These are phyloP conservation scores for Heliopora coerulea DNA, from an alignment of 92 coral and sea anemone species.

Conservation along the genomic window DNA sequence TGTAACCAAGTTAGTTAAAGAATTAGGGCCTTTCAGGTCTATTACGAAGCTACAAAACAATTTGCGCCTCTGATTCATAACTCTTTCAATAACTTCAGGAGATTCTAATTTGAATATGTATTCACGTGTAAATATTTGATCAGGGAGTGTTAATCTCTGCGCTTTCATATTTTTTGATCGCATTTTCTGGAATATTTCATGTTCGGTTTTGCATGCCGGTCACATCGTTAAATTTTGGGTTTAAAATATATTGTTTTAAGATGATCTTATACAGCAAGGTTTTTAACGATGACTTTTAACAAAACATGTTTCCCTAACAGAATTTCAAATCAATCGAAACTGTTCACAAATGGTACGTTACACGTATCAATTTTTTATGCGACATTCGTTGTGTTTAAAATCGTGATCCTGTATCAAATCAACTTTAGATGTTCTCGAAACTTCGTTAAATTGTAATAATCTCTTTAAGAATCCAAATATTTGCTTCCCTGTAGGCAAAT, in stretches of 20 bases:
- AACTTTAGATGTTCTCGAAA: too few relatives aligned
- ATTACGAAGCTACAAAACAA: neutral
- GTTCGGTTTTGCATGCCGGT: too few relatives aligned
- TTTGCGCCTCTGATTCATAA: neutral
- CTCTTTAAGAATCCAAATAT: slow-evolving; percentile 18
- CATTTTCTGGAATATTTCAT: too few relatives aligned
- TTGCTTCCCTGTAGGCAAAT: slow-evolving; percentile 23
- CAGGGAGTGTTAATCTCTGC: neutral
- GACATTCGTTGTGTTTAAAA: too few relatives aligned
- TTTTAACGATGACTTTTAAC: too few relatives aligned
- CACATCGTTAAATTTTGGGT: too few relatives aligned
- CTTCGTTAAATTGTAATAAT: slow-evolving; percentile 22
- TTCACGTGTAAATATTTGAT: neutral
- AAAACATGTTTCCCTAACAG: too few relatives aligned
- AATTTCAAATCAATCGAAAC: too few relatives aligned
- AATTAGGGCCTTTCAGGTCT: neutral
- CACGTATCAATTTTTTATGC: neutral
- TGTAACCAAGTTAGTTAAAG: neutral
- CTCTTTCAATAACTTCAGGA: neutral
- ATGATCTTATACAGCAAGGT: too few relatives aligned
- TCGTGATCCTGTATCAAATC: too few relatives aligned
- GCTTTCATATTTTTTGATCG: neutral
- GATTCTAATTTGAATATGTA: neutral
- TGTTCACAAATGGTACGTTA: too few relatives aligned
- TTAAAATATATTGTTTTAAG: too few relatives aligned